Evolutionary conservation across 2,888 invertebrate genomes (phyloP), one percentile per base, ranked within the genome.

Genomic region (Epistrophe eligans): DNA sequence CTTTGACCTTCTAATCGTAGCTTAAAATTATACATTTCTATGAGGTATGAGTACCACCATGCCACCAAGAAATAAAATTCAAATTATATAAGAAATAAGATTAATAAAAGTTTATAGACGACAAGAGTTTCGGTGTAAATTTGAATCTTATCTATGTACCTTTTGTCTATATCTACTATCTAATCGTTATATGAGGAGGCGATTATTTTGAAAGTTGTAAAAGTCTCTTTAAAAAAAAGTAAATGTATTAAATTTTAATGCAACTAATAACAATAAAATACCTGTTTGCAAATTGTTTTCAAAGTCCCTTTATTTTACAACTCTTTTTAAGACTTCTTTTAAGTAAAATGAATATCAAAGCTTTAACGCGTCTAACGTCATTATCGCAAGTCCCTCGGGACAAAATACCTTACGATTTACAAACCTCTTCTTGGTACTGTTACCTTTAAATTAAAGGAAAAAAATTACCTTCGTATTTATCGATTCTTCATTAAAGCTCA

Each of bases 401-500:
- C 0, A 6, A 10, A 60, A 35, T 64, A 6, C 11, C 11, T 32
- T 17, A n/a, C 62, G 7, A 32, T 50, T 32, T 11, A 13, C 13
- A 2, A 48, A 66, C 13, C 11, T 48, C 19, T 35, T 45, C 19
- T 17, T 32, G n/a, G n/a, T 24, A 24, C n/a, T 35, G 9, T 67
- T 17, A 6, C 17, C n/a, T 9, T 19, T 1, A 19, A 24, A 2
- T 8, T 1, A 17, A 24, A 24, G 24, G 24, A 24, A 8, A 11
- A 17, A 66, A 67, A 67, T 17, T 50, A 50, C 66, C 32, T 17
- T 13, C n/a, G 15, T 57, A 17, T 55, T 15, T 50, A 80, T 80
- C 45, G 74, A 84, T 77, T 77, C 62, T 77, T 73, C 71, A 84
- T 77, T 81, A 73, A 66, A 60, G 67, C n/a, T 43, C 32, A n/a